phyloP scores from a whole-genome alignment of 1,140 invertebrate genomes.

The Adoxophyes honmai region DNA sequence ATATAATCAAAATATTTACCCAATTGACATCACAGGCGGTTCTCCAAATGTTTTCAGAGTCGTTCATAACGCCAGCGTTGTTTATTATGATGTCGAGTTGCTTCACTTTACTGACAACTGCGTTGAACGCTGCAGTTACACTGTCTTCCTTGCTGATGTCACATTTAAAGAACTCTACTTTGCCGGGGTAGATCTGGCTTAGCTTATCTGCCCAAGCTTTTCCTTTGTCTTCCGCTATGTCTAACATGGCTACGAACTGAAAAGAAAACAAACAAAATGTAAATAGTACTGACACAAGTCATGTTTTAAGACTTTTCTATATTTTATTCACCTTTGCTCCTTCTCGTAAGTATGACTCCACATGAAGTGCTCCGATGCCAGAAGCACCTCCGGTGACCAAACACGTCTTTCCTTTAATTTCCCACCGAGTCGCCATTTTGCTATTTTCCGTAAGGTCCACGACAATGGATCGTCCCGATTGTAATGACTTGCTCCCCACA shows the following conservation, averaged over 20 bases:
- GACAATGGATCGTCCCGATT: too few species aligned
- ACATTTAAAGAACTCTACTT: constrained; percentile 70
- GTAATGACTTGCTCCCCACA: too few species aligned
- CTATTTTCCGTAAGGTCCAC: too few species aligned
- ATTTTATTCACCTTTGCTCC: constrained; percentile 63
- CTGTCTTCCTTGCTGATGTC: constrained; percentile 81
- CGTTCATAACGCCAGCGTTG: constrained; percentile 78
- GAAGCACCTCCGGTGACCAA: constrained; percentile 77
- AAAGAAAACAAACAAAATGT: constrained; percentile 16
- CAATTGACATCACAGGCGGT: constrained; percentile 35
- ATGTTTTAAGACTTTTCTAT: background rate
- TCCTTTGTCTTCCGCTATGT: constrained; percentile 42
- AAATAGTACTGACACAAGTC: background rate
- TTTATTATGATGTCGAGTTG: constrained; percentile 82
- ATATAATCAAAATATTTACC: background rate
- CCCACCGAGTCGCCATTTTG: background rate
- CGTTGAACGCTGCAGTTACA: constrained; percentile 78
- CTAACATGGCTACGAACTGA: constrained; percentile 52
- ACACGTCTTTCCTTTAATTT: constrained; percentile 56
- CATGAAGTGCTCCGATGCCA: constrained; percentile 75
- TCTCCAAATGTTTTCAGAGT: constrained; percentile 38
- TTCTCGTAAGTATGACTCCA: constrained; percentile 58
- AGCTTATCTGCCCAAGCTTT: constrained; percentile 25
- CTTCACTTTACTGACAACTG: constrained; percentile 74
- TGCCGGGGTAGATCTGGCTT: constrained; percentile 35